Conservation (phyloP, 2,797 vertebrate species). For the Crocodylus rhombifer region DNA sequence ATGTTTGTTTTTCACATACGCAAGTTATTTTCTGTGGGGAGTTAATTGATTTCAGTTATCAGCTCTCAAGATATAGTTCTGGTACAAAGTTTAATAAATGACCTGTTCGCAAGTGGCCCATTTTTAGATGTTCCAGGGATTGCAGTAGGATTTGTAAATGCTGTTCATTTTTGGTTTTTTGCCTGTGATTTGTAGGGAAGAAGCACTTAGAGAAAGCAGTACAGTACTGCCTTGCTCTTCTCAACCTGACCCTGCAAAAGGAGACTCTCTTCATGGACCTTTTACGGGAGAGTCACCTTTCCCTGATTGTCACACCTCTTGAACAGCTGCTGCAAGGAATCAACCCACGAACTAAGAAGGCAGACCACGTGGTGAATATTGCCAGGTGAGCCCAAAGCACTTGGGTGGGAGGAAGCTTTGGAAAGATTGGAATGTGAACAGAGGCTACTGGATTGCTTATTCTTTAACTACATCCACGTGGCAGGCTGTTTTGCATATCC, state of each 20-base stretch:
- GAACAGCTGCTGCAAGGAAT: slow-evolving; percentile 97
- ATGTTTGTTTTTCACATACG: background rate
- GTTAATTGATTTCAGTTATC: background rate
- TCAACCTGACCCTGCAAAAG: slow-evolving; percentile 94
- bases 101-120: background rate
- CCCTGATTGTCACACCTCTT: slow-evolving; percentile 92
- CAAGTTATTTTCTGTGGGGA: background rate
- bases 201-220: slow-evolving; percentile 93
- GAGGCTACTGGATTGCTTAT: background rate
- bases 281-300: slow-evolving; percentile 94
- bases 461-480: background rate
- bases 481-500: background rate
- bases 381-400: slow-evolving; percentile 85
- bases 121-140: background rate
- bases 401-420: background rate
- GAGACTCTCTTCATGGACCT: slow-evolving; percentile 96
- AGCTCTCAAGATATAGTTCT: background rate
- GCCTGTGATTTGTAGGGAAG: slow-evolving; percentile 85
- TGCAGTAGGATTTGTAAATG: background rate
- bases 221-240: slow-evolving; percentile 91
- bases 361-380: slow-evolving; percentile 96
- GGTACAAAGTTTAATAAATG: background rate
- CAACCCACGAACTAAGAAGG: slow-evolving; percentile 93
- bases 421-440: background rate
- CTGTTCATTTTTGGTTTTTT: background rate